Evolutionary conservation across 2,888 invertebrate species (phyloP), one percentile per base, ranked within the genome.

Genomic region (Ochropleura plecta): DNA sequence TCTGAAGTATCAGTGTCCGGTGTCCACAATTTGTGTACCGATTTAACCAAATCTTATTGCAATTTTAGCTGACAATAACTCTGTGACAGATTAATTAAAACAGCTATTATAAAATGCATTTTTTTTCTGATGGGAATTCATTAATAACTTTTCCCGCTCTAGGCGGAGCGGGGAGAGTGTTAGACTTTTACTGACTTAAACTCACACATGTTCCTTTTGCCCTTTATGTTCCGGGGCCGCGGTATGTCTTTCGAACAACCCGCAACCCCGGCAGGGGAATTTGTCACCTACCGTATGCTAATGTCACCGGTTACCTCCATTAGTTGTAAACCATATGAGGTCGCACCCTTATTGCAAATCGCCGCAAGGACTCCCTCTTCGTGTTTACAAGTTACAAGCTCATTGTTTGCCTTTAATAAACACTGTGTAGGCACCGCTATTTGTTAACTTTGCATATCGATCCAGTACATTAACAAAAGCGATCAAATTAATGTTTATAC

Each of bases 361-460:
- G 91, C 91, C 93, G 89, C 84, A 80, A 90, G 91, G 92, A 89
- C 87, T 87, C 88, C 88, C 79, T 70, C 91, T 91, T 90, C 90
- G 87, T 91, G 92, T 92, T 92, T 91, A 90, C 89, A 92, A 88
- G 88, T 82, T 82, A 91, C 88, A 79, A 44, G 67, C 82, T 88
- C 82, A 88, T 87, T 93, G 94, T 94, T 94, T 94, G 90, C 87
- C 88, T 91, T 88, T 88, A 92, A 91, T 92, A 92, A 92, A 92
- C 92, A 93, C 81, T 89, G 87, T 89, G 88, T 88, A 90, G 89
- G 91, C 86, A 85, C 85, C 84, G 83, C 79, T 81, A 68, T 82
- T 74, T 74, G 79, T 79, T 82, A 73, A 68, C 75, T 81, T 70
- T 85, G 85, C 82, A 76, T 86, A 91, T 92, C 88, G 91, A 92